These are phyloP conservation scores for Bubalus kerabau DNA, from an alignment of 2,113 vertebrate genomes.

Conservation along the genomic window DNA sequence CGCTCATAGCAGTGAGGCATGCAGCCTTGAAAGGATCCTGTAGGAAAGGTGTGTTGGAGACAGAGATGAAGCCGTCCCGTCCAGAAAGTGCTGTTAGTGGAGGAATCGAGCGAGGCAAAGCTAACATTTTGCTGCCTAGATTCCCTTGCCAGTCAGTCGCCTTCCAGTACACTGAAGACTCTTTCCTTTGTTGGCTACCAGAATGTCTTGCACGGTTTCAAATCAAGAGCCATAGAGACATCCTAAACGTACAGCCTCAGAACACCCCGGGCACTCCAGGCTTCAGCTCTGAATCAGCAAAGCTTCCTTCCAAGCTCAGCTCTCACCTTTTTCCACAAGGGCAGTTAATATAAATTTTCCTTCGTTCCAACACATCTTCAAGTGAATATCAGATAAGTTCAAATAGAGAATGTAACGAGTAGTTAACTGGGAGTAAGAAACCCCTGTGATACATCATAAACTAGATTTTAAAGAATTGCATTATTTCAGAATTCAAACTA, in stretches of 20 bases:
- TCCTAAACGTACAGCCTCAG: neutral
- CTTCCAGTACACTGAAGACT: neutral
- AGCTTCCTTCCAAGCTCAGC: neutral
- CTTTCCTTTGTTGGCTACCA: neutral
- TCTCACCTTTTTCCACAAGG: neutral
- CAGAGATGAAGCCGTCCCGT: neutral
- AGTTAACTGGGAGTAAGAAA: neutral
- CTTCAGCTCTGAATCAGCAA: neutral
- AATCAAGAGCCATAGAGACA: neutral
- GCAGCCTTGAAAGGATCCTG: neutral
- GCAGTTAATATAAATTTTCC: neutral
- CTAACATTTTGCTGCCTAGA: neutral
- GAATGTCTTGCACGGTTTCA: neutral
- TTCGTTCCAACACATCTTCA: neutral
- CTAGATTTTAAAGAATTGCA: neutral
- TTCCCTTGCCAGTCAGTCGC: neutral
- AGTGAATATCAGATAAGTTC: neutral
- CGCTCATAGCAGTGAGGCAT: neutral
- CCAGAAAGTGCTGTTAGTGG: neutral
- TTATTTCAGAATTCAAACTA: slow-evolving; percentile 17
- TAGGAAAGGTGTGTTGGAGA: neutral
- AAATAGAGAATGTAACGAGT: neutral
- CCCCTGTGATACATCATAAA: neutral
- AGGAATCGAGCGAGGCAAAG: neutral
- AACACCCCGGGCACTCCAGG: neutral